These are phyloP conservation scores for Phrynocephalus forsythii DNA, from an alignment of 2,797 vertebrate species.

Conservation along the genomic window DNA sequence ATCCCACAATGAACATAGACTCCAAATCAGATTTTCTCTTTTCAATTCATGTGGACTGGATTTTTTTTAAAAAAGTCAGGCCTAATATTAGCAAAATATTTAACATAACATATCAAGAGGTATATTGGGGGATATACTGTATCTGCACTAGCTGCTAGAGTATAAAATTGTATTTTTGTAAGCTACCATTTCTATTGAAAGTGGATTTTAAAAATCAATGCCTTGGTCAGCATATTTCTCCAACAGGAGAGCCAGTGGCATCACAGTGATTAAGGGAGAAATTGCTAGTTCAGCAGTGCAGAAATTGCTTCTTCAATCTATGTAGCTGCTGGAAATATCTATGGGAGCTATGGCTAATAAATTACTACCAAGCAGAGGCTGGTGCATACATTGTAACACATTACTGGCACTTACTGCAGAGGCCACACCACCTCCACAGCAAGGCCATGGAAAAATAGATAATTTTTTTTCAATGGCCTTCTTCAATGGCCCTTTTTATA, in stretches of 20 bases:
- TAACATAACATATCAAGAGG: conserved; percentile 32
- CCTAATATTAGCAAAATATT: conserved; percentile 17
- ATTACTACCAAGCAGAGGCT: conserved; percentile 42
- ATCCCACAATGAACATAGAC: not conserved
- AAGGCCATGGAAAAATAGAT: conserved; percentile 50
- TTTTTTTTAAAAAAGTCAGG: not conserved
- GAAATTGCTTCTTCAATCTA: conserved; percentile 60
- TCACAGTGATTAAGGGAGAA: conserved; percentile 72
- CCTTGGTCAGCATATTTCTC: conserved; percentile 76
- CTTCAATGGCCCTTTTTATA: not conserved
- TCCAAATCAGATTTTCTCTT: not conserved
- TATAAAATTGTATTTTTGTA: conserved; percentile 67
- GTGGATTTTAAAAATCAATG: conserved; percentile 67
- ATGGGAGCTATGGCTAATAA: conserved; percentile 56
- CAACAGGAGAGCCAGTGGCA: conserved; percentile 66
- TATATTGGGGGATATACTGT: conserved; percentile 41
- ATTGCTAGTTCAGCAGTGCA: conserved; percentile 75
- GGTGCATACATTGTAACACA: conserved; percentile 63
- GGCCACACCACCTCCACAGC: conserved; percentile 35
- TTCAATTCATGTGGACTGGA: not conserved
- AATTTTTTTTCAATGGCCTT: no score
- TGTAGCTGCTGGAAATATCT: conserved; percentile 50
- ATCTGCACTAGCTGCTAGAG: conserved; percentile 65
- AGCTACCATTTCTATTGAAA: conserved; percentile 64
- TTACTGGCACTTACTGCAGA: conserved; percentile 57